Conservation (phyloP, 2,888 invertebrate genomes). For the Hirtodrosophila trivittata region DNA sequence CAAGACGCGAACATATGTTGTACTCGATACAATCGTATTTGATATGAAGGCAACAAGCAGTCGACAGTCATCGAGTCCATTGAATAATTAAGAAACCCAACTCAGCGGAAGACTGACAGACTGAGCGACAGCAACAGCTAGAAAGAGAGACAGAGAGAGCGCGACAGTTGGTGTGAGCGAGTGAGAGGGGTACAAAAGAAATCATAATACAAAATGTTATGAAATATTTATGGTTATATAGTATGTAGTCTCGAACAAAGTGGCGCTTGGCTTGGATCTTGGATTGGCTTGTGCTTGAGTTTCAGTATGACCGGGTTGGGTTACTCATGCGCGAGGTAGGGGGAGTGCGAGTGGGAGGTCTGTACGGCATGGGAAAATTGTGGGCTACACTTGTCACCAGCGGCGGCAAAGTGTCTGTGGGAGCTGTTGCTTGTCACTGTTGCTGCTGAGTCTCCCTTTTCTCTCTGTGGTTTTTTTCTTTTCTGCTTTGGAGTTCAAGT, state of each 20-base stretch:
- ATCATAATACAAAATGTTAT: conserved; percentile 49
- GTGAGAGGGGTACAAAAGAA: conserved; percentile 1
- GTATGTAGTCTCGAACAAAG: conserved; percentile 35
- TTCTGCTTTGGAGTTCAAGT: conserved; percentile 22
- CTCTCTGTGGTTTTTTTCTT: conserved; percentile 11
- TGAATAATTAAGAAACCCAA: too few species aligned
- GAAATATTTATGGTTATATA: conserved; percentile 66
- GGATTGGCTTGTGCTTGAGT: too few species aligned
- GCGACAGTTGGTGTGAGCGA: not conserved
- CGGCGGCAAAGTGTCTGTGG: conserved; percentile 46
- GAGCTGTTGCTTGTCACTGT: conserved; percentile 21
- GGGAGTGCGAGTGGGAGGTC: too few species aligned
- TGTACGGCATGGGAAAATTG: conserved; percentile 43
- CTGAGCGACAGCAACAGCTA: not conserved
- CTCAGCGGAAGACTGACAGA: too few species aligned
- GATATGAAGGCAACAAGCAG: conserved; percentile 39
- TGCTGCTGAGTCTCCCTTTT: conserved; percentile 18
- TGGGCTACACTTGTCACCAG: conserved; percentile 34
- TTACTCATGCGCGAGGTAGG: too few species aligned
- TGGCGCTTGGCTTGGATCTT: conserved; percentile 21
- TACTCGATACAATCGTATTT: conserved; percentile 21
- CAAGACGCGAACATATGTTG: conserved; percentile 51
- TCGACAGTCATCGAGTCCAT: too few species aligned
- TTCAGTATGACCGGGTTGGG: too few species aligned
- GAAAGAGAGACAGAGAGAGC: not conserved